Percentiles rank a stretch among this genome's conserved stretches.
phyloP scores from a whole-genome alignment of 2,797 vertebrate genomes.

The Kryptopterus vitreolus region DNA sequence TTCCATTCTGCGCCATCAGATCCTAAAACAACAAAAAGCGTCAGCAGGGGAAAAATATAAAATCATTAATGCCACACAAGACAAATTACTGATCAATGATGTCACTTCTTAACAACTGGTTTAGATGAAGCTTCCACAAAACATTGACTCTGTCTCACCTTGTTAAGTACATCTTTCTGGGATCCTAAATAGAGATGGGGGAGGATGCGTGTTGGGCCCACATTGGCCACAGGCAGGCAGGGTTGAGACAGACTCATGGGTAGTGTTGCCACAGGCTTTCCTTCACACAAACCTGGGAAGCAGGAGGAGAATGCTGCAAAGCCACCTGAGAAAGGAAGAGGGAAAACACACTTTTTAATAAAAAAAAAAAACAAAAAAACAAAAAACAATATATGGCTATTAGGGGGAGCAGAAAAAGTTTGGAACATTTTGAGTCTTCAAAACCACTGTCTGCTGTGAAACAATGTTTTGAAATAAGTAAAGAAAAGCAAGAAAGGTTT shows the following conservation, averaged over 20 bases:
- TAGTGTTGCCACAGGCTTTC: slow-evolving; percentile 86
- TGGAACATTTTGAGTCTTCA: neutral
- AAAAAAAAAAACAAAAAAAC: neutral
- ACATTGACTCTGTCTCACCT: slow-evolving; percentile 70
- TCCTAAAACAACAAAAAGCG: slow-evolving; percentile 72
- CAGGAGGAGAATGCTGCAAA: slow-evolving; percentile 97
- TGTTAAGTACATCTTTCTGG: slow-evolving; percentile 95
- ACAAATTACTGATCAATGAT: neutral
- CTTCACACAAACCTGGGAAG: slow-evolving; percentile 92
- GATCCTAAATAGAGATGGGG: slow-evolving; percentile 97
- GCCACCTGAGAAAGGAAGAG: slow-evolving; percentile 76
- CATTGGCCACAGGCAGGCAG: slow-evolving; percentile 88
- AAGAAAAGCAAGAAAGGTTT: neutral
- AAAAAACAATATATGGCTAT: neutral
- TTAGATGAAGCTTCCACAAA: neutral
- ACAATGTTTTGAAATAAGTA: neutral
- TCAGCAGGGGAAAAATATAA: neutral
- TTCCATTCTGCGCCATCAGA: slow-evolving; percentile 92
- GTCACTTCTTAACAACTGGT: neutral
- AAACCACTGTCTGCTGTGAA: neutral
- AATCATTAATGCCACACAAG: neutral
- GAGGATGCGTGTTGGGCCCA: slow-evolving; percentile 93
- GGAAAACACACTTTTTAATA: neutral
- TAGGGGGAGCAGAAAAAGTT: neutral
- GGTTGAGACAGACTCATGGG: slow-evolving; percentile 97